Evolutionary conservation across 2,113 vertebrate species (phyloP).

Genomic region (Lanius ludovicianus): DNA sequence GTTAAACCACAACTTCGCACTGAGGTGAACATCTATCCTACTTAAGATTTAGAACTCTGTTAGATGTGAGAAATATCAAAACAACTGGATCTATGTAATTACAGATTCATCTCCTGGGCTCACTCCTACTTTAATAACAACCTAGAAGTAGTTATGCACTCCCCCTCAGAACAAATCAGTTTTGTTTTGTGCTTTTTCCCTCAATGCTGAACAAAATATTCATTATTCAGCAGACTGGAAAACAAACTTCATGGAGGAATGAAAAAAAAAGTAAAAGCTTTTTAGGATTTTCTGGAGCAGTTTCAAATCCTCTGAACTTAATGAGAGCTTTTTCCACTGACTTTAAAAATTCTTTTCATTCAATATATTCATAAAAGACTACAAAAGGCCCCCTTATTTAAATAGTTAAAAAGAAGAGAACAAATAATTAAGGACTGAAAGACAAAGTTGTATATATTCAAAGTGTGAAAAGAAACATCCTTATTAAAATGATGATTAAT

Average conservation of each 20-base stretch:
- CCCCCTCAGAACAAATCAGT: background rate
- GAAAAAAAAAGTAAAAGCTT: background rate
- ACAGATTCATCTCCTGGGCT: background rate
- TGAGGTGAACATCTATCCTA: background rate
- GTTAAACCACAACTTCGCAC: background rate
- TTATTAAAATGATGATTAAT: slow-evolving; percentile 6
- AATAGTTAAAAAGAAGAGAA: background rate
- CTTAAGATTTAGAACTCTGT: background rate
- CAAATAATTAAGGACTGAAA: background rate
- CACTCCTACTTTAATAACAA: background rate
- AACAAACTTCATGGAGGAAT: background rate
- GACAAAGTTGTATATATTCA: background rate
- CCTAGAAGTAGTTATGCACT: background rate
- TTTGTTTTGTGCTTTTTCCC: background rate
- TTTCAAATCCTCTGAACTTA: background rate
- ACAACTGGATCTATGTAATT: background rate
- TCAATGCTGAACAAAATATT: background rate
- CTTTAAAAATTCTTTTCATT: background rate
- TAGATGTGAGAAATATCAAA: background rate
- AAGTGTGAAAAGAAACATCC: background rate
- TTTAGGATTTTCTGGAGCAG: background rate
- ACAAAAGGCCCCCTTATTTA: background rate
- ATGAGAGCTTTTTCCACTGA: background rate
- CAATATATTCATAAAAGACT: background rate
- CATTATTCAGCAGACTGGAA: background rate